Evolutionary conservation across 2,888 invertebrate genomes (phyloP).

Genomic region (Baronia brevicornis): DNA sequence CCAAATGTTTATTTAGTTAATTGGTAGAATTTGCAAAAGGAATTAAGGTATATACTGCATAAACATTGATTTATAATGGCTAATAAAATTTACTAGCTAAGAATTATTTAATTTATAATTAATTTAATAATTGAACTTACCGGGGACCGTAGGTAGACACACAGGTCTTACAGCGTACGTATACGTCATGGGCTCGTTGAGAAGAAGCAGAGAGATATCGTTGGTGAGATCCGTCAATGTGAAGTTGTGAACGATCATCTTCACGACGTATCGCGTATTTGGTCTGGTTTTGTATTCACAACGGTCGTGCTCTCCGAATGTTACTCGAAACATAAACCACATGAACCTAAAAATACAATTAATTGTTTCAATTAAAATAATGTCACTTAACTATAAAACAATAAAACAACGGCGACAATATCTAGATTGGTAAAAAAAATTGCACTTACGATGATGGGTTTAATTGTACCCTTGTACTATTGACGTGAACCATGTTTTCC

Average conservation of each 20-base stretch:
- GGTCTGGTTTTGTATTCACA: slow-evolving; percentile 80
- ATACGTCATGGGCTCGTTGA: slow-evolving; percentile 85
- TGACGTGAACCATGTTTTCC: no score
- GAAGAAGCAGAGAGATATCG: slow-evolving; percentile 85
- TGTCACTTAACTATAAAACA: slow-evolving; percentile 8
- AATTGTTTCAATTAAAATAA: no score
- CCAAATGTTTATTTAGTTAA: not conserved
- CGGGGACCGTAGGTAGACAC: slow-evolving; percentile 79
- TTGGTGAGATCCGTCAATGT: slow-evolving; percentile 88
- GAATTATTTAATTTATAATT: slow-evolving; percentile 3
- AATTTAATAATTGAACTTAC: slow-evolving; percentile 44
- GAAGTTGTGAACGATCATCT: slow-evolving; percentile 85
- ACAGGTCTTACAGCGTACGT: slow-evolving; percentile 86
- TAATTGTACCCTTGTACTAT: no score
- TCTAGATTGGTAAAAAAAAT: slow-evolving; percentile 12
- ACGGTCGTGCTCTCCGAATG: slow-evolving; percentile 90
- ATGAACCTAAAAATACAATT: slow-evolving; percentile 82
- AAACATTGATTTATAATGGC: not conserved
- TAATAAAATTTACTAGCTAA: not conserved
- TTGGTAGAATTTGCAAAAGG: not conserved
- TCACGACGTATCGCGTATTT: slow-evolving; percentile 82
- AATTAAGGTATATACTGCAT: not conserved
- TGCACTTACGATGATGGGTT: no score
- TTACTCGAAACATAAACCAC: slow-evolving; percentile 93
- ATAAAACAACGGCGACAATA: slow-evolving; percentile 6